Base-by-base conservation (phyloP, 2,113 vertebrate genomes). In the Brachyistius frenatus region DNA sequence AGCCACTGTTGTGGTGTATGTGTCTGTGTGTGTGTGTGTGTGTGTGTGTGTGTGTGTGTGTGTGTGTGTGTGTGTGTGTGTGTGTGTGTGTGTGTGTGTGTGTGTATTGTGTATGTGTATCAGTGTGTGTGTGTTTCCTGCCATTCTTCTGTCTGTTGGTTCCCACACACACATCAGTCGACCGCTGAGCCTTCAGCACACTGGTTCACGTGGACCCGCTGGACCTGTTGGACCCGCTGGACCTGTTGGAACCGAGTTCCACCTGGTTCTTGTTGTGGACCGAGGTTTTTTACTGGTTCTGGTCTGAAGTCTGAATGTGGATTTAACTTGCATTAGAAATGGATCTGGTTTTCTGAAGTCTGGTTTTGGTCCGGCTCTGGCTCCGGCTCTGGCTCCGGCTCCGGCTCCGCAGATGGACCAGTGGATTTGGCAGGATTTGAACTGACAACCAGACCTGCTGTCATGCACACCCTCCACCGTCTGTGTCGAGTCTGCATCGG, bases 401-500 rank as follows among this genome's bases (percentile, higher is more conserved):
- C 3, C 49, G 15, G 15, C 56, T 56, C 50, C 72, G 33, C 66
- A 30, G 41, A 64, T 72, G 55, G 56, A 62, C 47, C 0, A 0
- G 8, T 15, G n/a, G 61, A 54, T 4, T 33, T 47, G 23, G 5
- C 61, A 23, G 44, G 50, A 69, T 50, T 7, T 70, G 35, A 73
- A 46, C 66, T 4, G 2, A 60, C 13, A 37, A 32, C 6, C 37
- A n/a, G 66, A 41, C 1, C 53, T 3, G 52, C 63, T 30, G 92
- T 88, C 91, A 97, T 98, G 97, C 96, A 96, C 93, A 97, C 95
- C 54, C 96, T 97, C 91, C 93, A 96, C 81, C 95, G 96, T 23
- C 95, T 97, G 85, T 98, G 96, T 94, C 95, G 94, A 78, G 91
- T 91, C 92, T 98, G 97, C 89, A 97, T 96, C 5, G 95, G 95